Evolutionary conservation across 2,888 invertebrate species (phyloP), one percentile per base, ranked within the genome.

Genomic region (Malachius bipustulatus): DNA sequence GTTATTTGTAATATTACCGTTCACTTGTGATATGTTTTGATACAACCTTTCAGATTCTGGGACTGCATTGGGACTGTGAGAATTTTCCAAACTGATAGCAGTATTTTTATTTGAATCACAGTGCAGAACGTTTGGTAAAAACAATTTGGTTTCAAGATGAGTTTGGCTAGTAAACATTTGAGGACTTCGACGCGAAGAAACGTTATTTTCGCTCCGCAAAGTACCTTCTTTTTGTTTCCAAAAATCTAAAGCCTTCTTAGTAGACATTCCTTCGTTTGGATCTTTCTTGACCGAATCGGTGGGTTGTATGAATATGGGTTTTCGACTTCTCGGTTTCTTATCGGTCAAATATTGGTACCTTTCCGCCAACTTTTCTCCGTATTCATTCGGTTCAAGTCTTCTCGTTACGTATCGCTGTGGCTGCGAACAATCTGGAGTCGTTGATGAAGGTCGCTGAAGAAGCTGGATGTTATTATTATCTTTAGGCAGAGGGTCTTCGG

Each of bases 261-360:
- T 46, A 24, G 41, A 46, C 59, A 63, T 42, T 54, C 52, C 40
- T 9, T 24, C 4, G n/a, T n/a, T 14, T 15, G 36, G 39, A 36
- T 35, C 47, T 60, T 47, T 65, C 39, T 54, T 49, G 41, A 63
- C 63, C 44, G 60, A 63, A 54, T 60, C 63, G 52, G 63, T 64
- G 55, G 63, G 58, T 54, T 76, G 66, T 40, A 82, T 71, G 49
- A 78, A 75, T 46, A 82, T 78, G 16, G 82, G 82, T 52, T 76
- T 73, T 28, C 82, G 63, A 39, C 81, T 81, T 48, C 82, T 66
- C 0, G 82, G 81, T 40, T 73, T 74, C 45, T 77, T 75, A 59
- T 82, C 82, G 2, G 80, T 75, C 37, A 77, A 70, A 50, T 82
- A 82, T 41, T 77, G 68, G 50, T 70, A 76, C 36, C 52, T 49